Conservation (phyloP, 2,797 vertebrate species). For the Xyrichtys novacula region DNA sequence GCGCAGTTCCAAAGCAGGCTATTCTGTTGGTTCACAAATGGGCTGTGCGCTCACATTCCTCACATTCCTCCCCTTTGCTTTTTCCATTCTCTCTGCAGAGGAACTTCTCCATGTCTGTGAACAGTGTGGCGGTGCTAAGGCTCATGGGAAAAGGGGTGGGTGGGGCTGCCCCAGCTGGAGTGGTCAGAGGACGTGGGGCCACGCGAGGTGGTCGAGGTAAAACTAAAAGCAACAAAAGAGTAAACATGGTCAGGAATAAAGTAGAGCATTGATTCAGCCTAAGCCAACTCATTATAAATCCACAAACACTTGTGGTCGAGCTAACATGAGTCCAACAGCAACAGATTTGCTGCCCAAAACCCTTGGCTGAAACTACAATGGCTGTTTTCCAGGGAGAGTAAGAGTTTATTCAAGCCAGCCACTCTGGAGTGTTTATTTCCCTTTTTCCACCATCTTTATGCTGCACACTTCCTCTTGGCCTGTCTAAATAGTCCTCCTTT, state of each 20-base stretch:
- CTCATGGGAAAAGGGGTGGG: slow-evolving; percentile 93
- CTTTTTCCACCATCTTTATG: slow-evolving; percentile 63
- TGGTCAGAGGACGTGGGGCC: slow-evolving; percentile 89
- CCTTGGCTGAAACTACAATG: slow-evolving; percentile 40
- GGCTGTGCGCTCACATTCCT: slow-evolving; percentile 61
- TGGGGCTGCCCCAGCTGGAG: slow-evolving; percentile 83
- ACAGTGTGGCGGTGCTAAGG: slow-evolving; percentile 94
- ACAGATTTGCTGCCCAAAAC: slow-evolving; percentile 38
- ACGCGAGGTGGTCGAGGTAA: slow-evolving; percentile 92
- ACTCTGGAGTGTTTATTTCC: slow-evolving; percentile 64
- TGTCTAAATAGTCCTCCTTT: slow-evolving; percentile 57
- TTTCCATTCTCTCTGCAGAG: slow-evolving; percentile 82
- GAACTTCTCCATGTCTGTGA: slow-evolving; percentile 97
- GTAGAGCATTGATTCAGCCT: slow-evolving; percentile 7
- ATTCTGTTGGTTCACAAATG: slow-evolving; percentile 51
- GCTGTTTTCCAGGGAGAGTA: slow-evolving; percentile 39
- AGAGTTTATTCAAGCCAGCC: slow-evolving; percentile 57
- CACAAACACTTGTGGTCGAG: slow-evolving; percentile 29
- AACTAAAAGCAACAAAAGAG: not conserved
- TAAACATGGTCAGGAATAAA: not conserved
- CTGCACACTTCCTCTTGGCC: slow-evolving; percentile 72
- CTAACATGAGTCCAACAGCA: slow-evolving; percentile 45
- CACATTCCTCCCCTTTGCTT: slow-evolving; percentile 66
- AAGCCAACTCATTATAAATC: slow-evolving; percentile 23
- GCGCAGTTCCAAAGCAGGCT: slow-evolving; percentile 1